phyloP scores from a whole-genome alignment of 1,140 invertebrate genomes.

The Leptestheria dahalacensis region DNA sequence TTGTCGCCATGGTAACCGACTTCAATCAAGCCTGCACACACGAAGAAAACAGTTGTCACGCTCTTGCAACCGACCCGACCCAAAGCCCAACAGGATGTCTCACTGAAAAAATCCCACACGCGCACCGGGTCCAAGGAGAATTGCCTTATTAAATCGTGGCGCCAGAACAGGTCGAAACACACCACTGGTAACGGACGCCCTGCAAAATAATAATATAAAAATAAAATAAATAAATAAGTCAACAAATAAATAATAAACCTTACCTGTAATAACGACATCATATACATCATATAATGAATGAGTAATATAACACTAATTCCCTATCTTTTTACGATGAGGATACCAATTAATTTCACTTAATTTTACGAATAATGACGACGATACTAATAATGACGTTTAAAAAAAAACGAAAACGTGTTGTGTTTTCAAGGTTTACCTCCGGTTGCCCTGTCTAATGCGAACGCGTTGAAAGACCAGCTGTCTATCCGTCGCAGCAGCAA shows the following conservation, averaged over 20 bases:
- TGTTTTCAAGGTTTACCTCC: background rate
- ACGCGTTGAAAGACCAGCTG: background rate
- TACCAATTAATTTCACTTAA: background rate
- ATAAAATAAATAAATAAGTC: no score
- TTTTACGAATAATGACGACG: background rate
- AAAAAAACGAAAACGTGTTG: background rate
- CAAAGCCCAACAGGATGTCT: no score
- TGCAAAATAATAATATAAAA: no score
- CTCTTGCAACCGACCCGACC: no score
- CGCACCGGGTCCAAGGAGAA: slow-evolving; percentile 69
- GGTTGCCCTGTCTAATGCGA: background rate
- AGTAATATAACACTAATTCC: background rate
- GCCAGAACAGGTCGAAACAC: slow-evolving; percentile 70
- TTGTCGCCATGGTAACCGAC: slow-evolving; percentile 83
- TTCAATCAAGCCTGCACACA: slow-evolving; percentile 57
- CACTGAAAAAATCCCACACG: slow-evolving; percentile 74
- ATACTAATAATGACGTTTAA: no score
- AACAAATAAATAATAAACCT: no score
- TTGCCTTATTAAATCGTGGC: slow-evolving; percentile 64
- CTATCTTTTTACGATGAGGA: no score
- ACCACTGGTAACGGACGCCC: slow-evolving; percentile 68
- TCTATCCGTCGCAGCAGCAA: background rate
- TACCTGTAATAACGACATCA: no score
- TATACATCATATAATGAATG: background rate
- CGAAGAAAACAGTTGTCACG: slow-evolving; percentile 12